These are phyloP conservation scores for Rhagium mordax DNA, from an alignment of 2,888 invertebrate species.

Conservation along the genomic window DNA sequence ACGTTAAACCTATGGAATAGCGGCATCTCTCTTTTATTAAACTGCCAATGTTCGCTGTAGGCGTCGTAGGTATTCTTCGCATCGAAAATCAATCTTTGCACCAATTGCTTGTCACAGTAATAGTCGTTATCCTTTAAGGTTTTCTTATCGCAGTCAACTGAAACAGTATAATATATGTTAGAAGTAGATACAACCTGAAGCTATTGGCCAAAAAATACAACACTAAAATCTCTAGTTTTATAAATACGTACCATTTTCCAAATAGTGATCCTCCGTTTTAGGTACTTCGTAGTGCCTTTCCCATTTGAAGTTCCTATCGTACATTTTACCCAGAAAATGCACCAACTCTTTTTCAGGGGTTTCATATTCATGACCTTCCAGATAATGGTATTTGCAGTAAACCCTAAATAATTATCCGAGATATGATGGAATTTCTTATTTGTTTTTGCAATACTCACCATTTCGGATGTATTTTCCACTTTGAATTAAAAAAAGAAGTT, in stretches of 20 bases:
- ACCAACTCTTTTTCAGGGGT: conserved; percentile 83
- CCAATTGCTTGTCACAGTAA: conserved; percentile 88
- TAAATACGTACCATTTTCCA: background rate
- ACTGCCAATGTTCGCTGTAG: conserved; percentile 66
- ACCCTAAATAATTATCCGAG: conserved; percentile 75
- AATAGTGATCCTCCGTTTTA: background rate
- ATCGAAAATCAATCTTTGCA: conserved; percentile 90
- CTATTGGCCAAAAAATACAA: too few relatives aligned
- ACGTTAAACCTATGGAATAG: conserved; percentile 81
- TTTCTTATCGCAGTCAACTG: conserved; percentile 79
- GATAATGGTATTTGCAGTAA: conserved; percentile 89
- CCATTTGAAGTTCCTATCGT: conserved; percentile 76
- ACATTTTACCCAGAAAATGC: conserved; percentile 82
- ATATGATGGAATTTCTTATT: background rate
- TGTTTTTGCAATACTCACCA: conserved; percentile 74
- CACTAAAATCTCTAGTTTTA: too few relatives aligned
- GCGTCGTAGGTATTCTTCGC: conserved; percentile 80
- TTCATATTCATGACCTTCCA: conserved; percentile 82
- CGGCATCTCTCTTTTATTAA: conserved; percentile 65
- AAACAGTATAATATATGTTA: conserved; percentile 46
- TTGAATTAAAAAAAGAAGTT: conserved; percentile 81
- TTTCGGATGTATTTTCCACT: conserved; percentile 88
- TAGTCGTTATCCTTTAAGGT: conserved; percentile 80
- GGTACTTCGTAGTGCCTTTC: conserved; percentile 74
- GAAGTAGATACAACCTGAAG: too few relatives aligned